Conservation (phyloP, 2,797 vertebrate species). For the Hapalemur alaotrensis region DNA sequence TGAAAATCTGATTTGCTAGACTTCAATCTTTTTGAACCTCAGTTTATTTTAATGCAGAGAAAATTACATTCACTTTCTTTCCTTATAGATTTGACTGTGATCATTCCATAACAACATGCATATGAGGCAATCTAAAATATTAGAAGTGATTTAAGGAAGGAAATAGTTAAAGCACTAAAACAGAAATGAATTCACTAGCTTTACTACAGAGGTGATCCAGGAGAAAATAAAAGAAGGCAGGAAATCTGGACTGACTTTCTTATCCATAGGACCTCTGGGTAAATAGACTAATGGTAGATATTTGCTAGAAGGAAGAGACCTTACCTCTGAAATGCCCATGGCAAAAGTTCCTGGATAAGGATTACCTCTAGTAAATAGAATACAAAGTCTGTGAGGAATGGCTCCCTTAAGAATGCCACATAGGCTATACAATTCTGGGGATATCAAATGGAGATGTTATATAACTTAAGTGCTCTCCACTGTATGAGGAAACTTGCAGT, state of each 20-base stretch:
- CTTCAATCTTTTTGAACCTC: background rate
- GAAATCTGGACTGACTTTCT: conserved; percentile 6
- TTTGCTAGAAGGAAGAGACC: background rate
- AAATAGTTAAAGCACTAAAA: background rate
- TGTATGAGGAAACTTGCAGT: background rate
- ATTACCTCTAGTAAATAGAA: background rate
- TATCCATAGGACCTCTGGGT: background rate
- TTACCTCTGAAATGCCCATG: background rate
- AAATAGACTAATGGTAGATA: conserved; percentile 37
- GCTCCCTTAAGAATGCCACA: background rate
- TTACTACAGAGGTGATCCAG: background rate
- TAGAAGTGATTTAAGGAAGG: background rate
- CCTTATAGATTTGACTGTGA: background rate
- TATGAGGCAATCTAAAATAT: background rate
- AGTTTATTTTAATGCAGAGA: background rate
- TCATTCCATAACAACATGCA: background rate
- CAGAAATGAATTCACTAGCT: background rate
- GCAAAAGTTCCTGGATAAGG: background rate
- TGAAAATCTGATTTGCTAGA: background rate
- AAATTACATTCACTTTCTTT: background rate
- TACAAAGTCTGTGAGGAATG: background rate
- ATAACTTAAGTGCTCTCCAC: background rate
- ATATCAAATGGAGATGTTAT: background rate
- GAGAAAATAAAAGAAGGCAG: background rate
- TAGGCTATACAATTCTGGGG: background rate